Base-by-base conservation (phyloP, 2,797 vertebrate species). In the Gymnodraco acuticeps region DNA sequence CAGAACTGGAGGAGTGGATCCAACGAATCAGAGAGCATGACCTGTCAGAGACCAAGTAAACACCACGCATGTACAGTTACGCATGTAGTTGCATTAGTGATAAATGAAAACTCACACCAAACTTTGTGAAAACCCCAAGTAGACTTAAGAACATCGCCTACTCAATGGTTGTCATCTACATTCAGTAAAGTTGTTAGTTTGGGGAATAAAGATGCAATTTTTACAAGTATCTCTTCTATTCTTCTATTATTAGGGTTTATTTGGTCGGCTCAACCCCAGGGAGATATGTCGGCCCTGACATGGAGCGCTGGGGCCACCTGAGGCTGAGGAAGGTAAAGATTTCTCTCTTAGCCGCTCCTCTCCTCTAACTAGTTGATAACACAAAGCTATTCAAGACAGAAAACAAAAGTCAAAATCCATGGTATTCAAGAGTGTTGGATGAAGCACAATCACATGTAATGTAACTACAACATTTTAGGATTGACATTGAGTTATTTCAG, bases 241-340 rank as follows among this genome's bases (percentile, higher is more conserved):
- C 5, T 38, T 45, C 14, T 77, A 1, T 71, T 58, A 1, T 77
- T 75, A 94, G 97, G 33, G 96, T 99, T 6, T 97, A 96, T 89
- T 94, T 99, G 56, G 91, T 99, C 69, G 97, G 95, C 76, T 99
- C 98, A 47, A 96, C 95, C 2, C 98, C 98, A n/a, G 98, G 98
- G 66, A 96, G 98, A 72, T 98, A 96, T 70, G 95, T 96, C 65
- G 97, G 97, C 50, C 78, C 89, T 67, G 94, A 97, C 59, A 99
- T 97, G 95, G 96, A 99, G 73, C 96, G 96, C 4, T 99, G 98
- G 98, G 98, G 98, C 65, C 98, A 99, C 87, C 95, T 99, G 87
- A 96, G 94, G 80, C 95, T 99, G 71, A 95, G 96, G 85, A 99
- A 99, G 97, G 98, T 99, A 71, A 69, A 42, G 5, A 46, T 3